Conservation (phyloP, 2,888 invertebrate genomes). For the Taphrorychus bicolor region DNA sequence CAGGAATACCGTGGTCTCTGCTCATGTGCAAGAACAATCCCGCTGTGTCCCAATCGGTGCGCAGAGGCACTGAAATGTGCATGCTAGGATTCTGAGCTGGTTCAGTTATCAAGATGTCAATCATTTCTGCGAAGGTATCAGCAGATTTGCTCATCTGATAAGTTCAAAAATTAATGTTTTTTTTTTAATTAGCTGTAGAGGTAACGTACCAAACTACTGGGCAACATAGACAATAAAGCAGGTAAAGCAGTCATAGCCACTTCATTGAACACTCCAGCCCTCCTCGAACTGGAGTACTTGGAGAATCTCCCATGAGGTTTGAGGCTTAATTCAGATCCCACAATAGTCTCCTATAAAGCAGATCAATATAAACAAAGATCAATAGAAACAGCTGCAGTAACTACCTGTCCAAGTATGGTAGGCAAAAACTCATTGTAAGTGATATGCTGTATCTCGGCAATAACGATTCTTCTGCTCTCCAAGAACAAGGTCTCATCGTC, state of each 20-base stretch:
- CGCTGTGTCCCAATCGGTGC: constrained; percentile 60
- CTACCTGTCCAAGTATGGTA: constrained; percentile 76
- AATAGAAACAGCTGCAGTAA: constrained; percentile 30
- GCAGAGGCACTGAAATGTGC: constrained; percentile 59
- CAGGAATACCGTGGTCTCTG: constrained; percentile 82
- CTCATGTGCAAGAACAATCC: constrained; percentile 68
- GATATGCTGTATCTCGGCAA: constrained; percentile 83
- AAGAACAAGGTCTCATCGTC: constrained; percentile 77
- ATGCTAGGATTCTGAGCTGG: constrained; percentile 70
- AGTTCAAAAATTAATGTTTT: neutral
- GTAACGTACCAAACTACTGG: constrained; percentile 71
- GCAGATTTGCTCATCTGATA: constrained; percentile 66
- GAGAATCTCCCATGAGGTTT: constrained; percentile 75
- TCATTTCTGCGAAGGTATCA: constrained; percentile 59
- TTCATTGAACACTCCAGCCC: constrained; percentile 80
- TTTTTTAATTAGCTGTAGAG: no score
- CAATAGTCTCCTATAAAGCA: constrained; percentile 65
- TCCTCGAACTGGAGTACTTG: constrained; percentile 81
- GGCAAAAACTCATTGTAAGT: constrained; percentile 86
- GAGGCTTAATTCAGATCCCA: constrained; percentile 68
- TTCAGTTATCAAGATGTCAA: constrained; percentile 69
- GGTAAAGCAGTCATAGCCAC: constrained; percentile 78
- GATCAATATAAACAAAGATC: neutral
- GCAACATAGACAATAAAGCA: constrained; percentile 78
- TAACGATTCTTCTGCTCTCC: constrained; percentile 76